phyloP scores from a whole-genome alignment of 2,113 vertebrate species.

The Anoura caudifer region DNA sequence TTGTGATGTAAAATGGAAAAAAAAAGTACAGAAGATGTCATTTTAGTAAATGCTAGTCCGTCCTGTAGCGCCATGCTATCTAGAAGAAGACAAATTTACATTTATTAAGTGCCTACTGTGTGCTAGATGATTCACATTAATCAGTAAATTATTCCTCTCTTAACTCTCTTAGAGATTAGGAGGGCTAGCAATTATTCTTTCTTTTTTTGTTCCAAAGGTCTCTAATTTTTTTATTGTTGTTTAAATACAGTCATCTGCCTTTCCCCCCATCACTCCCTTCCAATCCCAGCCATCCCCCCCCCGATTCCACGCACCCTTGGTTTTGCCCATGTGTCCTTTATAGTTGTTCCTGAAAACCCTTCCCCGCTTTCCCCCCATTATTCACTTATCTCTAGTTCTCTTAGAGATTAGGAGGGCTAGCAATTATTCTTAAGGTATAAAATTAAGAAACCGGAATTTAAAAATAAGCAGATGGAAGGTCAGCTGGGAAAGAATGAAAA shows the following conservation, averaged over 20 bases:
- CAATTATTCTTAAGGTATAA: not conserved
- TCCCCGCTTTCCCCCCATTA: no score
- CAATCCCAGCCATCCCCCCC: no score
- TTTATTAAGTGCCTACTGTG: no score
- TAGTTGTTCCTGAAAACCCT: no score
- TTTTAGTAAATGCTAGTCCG: not conserved
- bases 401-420: not conserved
- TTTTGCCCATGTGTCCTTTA: no score
- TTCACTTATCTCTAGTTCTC: no score
- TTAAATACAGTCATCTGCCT: no score
- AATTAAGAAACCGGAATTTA: not conserved
- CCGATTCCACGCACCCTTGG: no score
- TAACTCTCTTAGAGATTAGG: not conserved
- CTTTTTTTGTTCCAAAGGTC: no score
- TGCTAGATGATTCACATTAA: not conserved
- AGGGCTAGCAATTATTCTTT: not conserved
- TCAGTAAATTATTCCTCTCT: not conserved
- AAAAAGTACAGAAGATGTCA: not conserved
- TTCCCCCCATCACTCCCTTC: no score
- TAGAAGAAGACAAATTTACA: not conserved
- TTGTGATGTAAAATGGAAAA: not conserved
- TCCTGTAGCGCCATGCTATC: not conserved
- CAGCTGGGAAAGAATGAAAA: rapidly evolving
- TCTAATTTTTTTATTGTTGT: no score
- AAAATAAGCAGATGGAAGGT: not conserved